These are phyloP conservation scores for Fulica atra DNA, from an alignment of 2,113 vertebrate genomes.

Conservation along the genomic window DNA sequence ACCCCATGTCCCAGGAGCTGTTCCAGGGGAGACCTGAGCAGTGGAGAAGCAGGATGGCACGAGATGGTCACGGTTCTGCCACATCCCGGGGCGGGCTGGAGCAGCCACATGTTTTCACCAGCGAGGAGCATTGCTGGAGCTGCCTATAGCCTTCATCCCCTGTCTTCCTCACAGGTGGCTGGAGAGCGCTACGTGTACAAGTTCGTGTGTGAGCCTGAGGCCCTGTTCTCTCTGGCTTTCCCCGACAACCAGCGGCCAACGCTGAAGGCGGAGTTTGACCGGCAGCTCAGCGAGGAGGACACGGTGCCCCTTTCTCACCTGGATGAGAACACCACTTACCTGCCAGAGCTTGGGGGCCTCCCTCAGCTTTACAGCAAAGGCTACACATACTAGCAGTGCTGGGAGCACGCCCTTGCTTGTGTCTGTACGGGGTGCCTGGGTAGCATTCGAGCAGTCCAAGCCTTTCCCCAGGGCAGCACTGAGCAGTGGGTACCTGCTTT, in stretches of 20 bases:
- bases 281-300: slow-evolving; percentile 92
- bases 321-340: slow-evolving; percentile 83
- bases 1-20: neutral
- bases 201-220: slow-evolving; percentile 96
- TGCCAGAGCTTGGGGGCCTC: slow-evolving; percentile 81
- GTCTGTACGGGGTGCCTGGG: slow-evolving; percentile 77
- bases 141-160: neutral
- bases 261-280: slow-evolving; percentile 88
- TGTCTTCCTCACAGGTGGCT: slow-evolving; percentile 81
- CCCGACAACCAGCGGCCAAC: slow-evolving; percentile 91
- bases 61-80: neutral
- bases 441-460: neutral
- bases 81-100: fast-evolving
- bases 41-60: neutral
- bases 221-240: slow-evolving; percentile 93
- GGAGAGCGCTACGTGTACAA: slow-evolving; percentile 99
- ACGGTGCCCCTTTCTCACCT: slow-evolving; percentile 94
- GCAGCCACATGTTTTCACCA: neutral
- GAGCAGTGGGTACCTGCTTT: neutral
- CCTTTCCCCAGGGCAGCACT: neutral
- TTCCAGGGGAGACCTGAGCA: neutral
- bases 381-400: slow-evolving; percentile 85
- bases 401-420: slow-evolving; percentile 36
- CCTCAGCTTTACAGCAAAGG: slow-evolving; percentile 88
- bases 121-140: neutral